Base-by-base conservation (phyloP, 2,113 vertebrate species). In the Boulengeromyrus knoepffleri region DNA sequence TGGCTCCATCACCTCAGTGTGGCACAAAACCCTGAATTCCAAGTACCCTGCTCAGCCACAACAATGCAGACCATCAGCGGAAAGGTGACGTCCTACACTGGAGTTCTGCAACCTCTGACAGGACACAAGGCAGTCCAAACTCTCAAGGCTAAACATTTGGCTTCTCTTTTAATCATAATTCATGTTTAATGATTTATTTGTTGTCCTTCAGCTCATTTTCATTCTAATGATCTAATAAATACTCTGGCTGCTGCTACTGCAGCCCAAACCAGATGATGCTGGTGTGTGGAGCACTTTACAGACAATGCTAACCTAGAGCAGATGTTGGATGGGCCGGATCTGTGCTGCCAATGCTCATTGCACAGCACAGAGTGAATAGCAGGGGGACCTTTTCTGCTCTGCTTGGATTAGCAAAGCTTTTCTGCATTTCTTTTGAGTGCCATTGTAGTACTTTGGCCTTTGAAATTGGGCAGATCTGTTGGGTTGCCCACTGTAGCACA, bases 301-400 rank as follows among this genome's bases (percentile, higher is more conserved):
- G 87, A 58, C 74, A 39, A n/a, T 12, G 89, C 45, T 91, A 91
- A 92, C 90, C 31, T 83, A 31, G 87, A 92, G 88, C 90, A 92
- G 90, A 90, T 92, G 90, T 52, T 56, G 88, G 12, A 84, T 21
- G 21, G 52, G n/a, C 47, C 90, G 92, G 90, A 24, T 80, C 84
- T 90, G 66, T 92, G 83, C 21, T 85, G 47, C 70, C 56, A 49
- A 36, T 88, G 47, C 90, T n/a, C 56, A 42, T 91, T 85, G 84
- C 90, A 36, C 90, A 89, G 91, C 89, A 84, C 45, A 83, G 86
- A 31, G 50, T 90, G 90, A 91, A 92, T 47, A 89, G 88, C 90
- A 91, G 85, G 66, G 70, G 31, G 52, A 88, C n/a, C 17, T 87
- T 74, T 88, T 77, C 85, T 42, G 58, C 52, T 49, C n/a, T 90